These are phyloP conservation scores for Willisornis vidua DNA, from an alignment of 2,113 vertebrate species.

Conservation along the genomic window DNA sequence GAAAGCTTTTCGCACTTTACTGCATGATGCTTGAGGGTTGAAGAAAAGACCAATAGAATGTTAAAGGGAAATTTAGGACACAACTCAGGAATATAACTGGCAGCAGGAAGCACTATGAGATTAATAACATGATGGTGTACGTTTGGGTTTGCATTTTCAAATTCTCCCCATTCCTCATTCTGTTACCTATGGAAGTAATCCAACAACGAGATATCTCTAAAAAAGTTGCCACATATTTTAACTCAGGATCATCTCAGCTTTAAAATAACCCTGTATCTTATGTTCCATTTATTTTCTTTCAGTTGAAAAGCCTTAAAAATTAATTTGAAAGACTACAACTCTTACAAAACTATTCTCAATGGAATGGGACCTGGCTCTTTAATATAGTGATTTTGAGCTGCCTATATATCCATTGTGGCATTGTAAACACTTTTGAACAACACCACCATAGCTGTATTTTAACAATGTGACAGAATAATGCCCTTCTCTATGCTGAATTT, in stretches of 20 bases:
- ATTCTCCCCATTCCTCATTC: background rate
- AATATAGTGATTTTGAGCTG: background rate
- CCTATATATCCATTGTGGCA: background rate
- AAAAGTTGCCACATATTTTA: background rate
- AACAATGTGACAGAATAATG: background rate
- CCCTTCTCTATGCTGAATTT: background rate
- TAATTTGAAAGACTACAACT: background rate
- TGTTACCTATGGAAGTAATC: background rate
- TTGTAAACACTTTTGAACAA: constrained; percentile 7
- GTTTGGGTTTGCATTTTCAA: background rate
- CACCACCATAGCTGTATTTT: background rate
- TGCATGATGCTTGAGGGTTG: background rate
- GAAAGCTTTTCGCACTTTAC: background rate
- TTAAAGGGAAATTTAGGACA: background rate
- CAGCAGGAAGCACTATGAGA: background rate
- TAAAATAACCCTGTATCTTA: background rate
- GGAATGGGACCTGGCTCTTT: background rate
- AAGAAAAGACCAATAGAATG: background rate
- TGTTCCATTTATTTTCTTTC: background rate
- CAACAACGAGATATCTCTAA: background rate
- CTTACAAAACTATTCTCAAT: background rate
- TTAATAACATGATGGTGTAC: background rate
- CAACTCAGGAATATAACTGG: background rate
- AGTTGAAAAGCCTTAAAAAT: background rate
- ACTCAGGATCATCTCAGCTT: background rate